A percentile compares a stretch with the other conserved stretches of the same genome.
phyloP scores from a whole-genome alignment of 2,888 invertebrate genomes.

The Trissolcus brochymenae region DNA sequence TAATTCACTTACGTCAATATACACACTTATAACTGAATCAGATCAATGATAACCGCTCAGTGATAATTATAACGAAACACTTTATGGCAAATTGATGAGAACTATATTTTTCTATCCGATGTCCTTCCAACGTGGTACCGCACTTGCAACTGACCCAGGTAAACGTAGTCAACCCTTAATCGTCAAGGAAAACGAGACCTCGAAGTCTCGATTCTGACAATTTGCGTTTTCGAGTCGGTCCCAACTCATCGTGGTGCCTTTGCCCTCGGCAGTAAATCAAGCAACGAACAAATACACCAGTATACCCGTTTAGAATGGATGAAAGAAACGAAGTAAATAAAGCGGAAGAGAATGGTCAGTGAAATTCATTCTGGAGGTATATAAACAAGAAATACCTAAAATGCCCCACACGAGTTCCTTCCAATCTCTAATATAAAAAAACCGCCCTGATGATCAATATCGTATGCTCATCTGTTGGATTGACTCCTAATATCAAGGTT shows the following conservation, averaged over 20 bases:
- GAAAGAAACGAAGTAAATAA: slow-evolving; percentile 51
- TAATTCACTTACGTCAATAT: no score
- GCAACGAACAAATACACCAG: slow-evolving; percentile 61
- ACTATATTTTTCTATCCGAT: slow-evolving; percentile 23
- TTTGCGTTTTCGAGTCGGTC: slow-evolving; percentile 65
- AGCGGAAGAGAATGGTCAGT: slow-evolving; percentile 43
- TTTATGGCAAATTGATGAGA: slow-evolving; percentile 29
- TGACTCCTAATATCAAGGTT: no score
- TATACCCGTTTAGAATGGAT: slow-evolving; percentile 51
- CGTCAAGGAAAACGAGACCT: slow-evolving; percentile 44
- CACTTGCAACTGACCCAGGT: slow-evolving; percentile 72
- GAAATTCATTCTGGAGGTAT: slow-evolving; percentile 35
- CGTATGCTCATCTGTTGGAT: no score
- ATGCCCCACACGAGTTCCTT: slow-evolving; percentile 30
- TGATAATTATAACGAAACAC: not conserved
- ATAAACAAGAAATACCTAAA: slow-evolving; percentile 32
- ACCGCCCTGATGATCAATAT: not conserved
- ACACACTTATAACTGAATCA: no score
- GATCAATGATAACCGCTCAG: no score
- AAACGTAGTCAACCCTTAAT: slow-evolving; percentile 62
- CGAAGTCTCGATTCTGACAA: slow-evolving; percentile 72
- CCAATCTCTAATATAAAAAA: slow-evolving; percentile 22
- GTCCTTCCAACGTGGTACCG: slow-evolving; percentile 66
- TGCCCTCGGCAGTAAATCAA: slow-evolving; percentile 71
- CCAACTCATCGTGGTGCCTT: slow-evolving; percentile 63